Conservation (phyloP, 2,888 invertebrate species). For the Thyatira batis region DNA sequence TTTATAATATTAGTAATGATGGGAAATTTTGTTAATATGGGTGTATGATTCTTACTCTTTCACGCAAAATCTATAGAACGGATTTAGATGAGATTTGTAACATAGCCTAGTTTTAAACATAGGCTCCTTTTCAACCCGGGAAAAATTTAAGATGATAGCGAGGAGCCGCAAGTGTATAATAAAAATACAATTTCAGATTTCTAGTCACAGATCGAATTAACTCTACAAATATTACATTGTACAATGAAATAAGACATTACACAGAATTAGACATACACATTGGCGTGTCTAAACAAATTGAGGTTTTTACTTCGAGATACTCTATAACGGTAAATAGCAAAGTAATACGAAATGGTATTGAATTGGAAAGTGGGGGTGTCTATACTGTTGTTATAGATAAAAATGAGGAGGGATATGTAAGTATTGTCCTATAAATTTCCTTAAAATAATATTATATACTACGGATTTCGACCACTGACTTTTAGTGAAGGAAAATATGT, state of each 20-base stretch:
- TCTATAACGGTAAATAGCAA: conserved; percentile 35
- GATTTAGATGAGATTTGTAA: too few relatives aligned
- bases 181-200: conserved; percentile 35
- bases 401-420: conserved; percentile 36
- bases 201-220: conserved; percentile 37
- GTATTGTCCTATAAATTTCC: conserved; percentile 18
- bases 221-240: conserved; percentile 35
- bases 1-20: too few relatives aligned
- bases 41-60: too few relatives aligned
- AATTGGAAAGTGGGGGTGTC: conserved; percentile 57
- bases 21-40: too few relatives aligned
- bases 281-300: conserved; percentile 41
- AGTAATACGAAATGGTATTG: conserved; percentile 28
- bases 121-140: too few relatives aligned
- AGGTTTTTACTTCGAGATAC: conserved; percentile 56
- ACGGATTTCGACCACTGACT: too few relatives aligned
- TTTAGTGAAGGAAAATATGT: too few relatives aligned
- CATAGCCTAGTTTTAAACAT: too few relatives aligned
- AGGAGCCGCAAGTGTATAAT: too few relatives aligned
- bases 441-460: too few relatives aligned
- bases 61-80: too few relatives aligned
- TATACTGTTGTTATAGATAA: conserved; percentile 49
- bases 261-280: conserved; percentile 17
- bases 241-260: conserved; percentile 48
- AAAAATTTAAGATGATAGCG: too few relatives aligned